Conservation (phyloP, 2,888 invertebrate species). For the Oligia fasciuncula region DNA sequence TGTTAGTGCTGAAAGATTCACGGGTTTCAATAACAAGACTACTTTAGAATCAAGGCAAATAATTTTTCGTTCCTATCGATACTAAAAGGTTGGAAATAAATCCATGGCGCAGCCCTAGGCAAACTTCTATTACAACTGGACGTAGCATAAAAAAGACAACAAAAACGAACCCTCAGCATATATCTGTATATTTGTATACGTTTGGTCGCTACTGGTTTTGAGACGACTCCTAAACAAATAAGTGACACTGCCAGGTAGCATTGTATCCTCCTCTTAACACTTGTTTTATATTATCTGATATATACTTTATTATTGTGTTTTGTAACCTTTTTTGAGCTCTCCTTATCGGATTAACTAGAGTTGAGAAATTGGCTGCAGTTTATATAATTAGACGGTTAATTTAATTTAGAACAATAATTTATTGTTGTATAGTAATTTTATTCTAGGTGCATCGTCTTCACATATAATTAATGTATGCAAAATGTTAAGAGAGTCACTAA, state of each 20-base stretch:
- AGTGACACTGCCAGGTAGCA: constrained; percentile 87
- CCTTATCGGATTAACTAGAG: constrained; percentile 29
- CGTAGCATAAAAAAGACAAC: constrained; percentile 83
- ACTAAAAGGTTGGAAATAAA: constrained; percentile 7
- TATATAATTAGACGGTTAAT: neutral
- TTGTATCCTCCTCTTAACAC: constrained; percentile 84
- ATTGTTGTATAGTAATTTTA: neutral
- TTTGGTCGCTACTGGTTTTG: constrained; percentile 89
- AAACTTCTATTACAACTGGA: constrained; percentile 84
- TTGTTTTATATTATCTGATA: constrained; percentile 88
- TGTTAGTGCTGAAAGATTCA: neutral
- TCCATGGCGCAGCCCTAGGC: constrained; percentile 75
- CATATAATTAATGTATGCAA: neutral
- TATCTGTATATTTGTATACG: constrained; percentile 78
- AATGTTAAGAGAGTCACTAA: neutral
- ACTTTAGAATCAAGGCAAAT: neutral
- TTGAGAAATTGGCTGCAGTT: constrained; percentile 39
- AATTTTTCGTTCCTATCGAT: neutral
- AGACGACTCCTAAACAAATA: constrained; percentile 89
- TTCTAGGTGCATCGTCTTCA: neutral
- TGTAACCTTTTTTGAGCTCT: constrained; percentile 39
- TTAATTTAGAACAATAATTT: neutral
- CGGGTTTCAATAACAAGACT: neutral
- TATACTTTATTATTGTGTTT: constrained; percentile 73
- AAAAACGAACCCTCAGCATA: constrained; percentile 83